Base-by-base conservation (phyloP, 1,140 invertebrate genomes). In the Calliphora vicina region DNA sequence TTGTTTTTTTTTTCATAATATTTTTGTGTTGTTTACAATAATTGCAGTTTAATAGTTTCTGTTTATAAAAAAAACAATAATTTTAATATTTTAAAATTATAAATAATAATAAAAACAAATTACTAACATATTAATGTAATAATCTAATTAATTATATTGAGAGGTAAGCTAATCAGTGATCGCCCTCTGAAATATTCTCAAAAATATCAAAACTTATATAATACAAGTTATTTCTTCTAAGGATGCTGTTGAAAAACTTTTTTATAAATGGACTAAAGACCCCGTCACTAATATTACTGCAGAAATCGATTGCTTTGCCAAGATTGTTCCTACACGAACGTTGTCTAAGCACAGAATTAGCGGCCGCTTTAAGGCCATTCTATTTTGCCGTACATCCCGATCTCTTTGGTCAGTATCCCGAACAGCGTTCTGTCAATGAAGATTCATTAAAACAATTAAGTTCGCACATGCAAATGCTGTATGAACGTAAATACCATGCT, bases 381-480 rank as follows among this genome's bases (percentile, higher is more conserved):
- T 98, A 97, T 91, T 98, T 99, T 91, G 94, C 94, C 74, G 97
- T 99, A 25, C 97, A 99, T 93, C 97, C 97, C 17, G 97, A 99
- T 92, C 91, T 98, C 50, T 99, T 99, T 93, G 96, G 96, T 82
- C 95, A 97, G 90, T 94, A 96, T 93, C 97, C 97, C 57, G 94
- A 93, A 87, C 96, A 98, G 92, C 90, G 97, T 95, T 93, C 94
- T 83, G 95, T 96, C 2, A 99, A 99, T 93, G 97, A 98, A 91
- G 94, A 96, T 88, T 98, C 97, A 2, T 90, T 98, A 83, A 97
- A 98, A 91, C 93, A 95, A 84, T 91, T 98, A 57, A 98, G 97
- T 92, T 95, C 95, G 61, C 94, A 97, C 86, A 90, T 98, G 84
- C 94, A 97, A 90, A 81, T 29, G 2, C 8, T 83, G 17, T 72